Percentiles rank a stretch among this genome's conserved stretches.
These are phyloP conservation scores for Coluber constrictor DNA, from an alignment of 2,797 vertebrate species.

Conservation along the genomic window DNA sequence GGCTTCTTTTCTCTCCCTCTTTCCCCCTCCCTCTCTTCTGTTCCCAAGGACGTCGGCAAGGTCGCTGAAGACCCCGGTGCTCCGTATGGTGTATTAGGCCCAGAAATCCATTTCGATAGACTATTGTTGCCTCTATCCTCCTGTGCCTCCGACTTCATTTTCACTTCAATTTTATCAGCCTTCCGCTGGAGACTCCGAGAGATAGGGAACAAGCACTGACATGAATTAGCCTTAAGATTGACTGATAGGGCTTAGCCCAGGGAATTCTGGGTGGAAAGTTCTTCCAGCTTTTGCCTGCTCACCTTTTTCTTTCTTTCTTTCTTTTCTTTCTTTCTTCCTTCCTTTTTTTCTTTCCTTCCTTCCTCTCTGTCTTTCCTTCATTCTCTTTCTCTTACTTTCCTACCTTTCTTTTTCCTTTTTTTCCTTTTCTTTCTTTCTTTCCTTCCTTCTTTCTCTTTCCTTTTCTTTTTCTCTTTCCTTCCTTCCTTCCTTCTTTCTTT, in stretches of 20 bases:
- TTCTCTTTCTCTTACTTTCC: slow-evolving; percentile 61
- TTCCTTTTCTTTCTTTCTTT: slow-evolving; percentile 63
- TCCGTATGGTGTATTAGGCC: slow-evolving; percentile 68
- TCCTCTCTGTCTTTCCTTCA: slow-evolving; percentile 62
- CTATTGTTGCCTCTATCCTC: slow-evolving; percentile 83
- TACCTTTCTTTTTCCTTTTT: fast-evolving
- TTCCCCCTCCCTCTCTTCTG: slow-evolving; percentile 22
- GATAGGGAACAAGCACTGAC: slow-evolving; percentile 94
- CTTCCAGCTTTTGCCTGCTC: slow-evolving; percentile 58
- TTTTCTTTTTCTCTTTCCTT: slow-evolving; percentile 72
- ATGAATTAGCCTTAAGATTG: slow-evolving; percentile 95
- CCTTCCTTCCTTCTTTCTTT: too few species aligned
- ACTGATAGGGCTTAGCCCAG: slow-evolving; percentile 84
- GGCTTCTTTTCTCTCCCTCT: background rate
- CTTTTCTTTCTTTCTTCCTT: slow-evolving; percentile 49
- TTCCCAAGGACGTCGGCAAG: slow-evolving; percentile 85
- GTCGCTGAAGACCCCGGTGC: slow-evolving; percentile 75
- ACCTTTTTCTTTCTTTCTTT: slow-evolving; percentile 71
- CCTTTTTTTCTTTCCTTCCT: slow-evolving; percentile 48
- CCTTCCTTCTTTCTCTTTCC: too few species aligned
- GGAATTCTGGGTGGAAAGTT: slow-evolving; percentile 78
- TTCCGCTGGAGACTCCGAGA: slow-evolving; percentile 85
- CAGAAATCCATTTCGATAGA: slow-evolving; percentile 74
- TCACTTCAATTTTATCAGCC: slow-evolving; percentile 99
- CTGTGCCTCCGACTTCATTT: slow-evolving; percentile 94